phyloP scores from a whole-genome alignment of 2,888 invertebrate genomes.

The Dasysyrphus tricinctus region DNA sequence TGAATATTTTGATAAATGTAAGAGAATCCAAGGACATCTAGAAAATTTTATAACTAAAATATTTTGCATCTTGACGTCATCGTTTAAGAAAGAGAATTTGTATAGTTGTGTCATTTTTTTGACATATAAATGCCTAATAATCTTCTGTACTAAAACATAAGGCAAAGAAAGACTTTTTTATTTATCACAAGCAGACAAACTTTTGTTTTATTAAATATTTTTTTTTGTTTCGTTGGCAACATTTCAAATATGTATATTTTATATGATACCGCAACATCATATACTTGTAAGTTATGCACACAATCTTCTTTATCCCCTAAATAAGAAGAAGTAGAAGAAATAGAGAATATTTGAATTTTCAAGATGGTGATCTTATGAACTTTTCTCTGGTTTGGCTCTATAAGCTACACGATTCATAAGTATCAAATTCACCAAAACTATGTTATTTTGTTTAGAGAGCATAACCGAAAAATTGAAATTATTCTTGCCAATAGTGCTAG shows the following conservation, averaged over 20 bases:
- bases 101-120: slow-evolving; percentile 36
- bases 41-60: background rate
- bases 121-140: slow-evolving; percentile 34
- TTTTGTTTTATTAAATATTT: slow-evolving; percentile 33
- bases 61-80: slow-evolving; percentile 39
- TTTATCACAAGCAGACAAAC: slow-evolving; percentile 30
- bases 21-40: background rate
- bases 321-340: slow-evolving; percentile 2
- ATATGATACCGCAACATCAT: slow-evolving; percentile 27
- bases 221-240: slow-evolving; percentile 34
- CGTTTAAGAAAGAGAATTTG: slow-evolving; percentile 17
- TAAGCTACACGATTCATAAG: background rate
- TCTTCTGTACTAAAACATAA: background rate
- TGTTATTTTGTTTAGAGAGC: slow-evolving; percentile 58
- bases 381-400: slow-evolving; percentile 4
- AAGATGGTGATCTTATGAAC: slow-evolving; percentile 40
- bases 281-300: slow-evolving; percentile 33
- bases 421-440: slow-evolving; percentile 42
- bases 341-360: slow-evolving; percentile 33
- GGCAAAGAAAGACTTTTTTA: slow-evolving; percentile 12
- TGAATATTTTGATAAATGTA: background rate
- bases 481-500: slow-evolving; percentile 68
- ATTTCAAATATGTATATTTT: slow-evolving; percentile 41
- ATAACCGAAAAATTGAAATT: slow-evolving; percentile 60
- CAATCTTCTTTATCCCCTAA: slow-evolving; percentile 30